These are phyloP conservation scores for Apamea sordens DNA, from an alignment of 2,888 invertebrate species.

Conservation along the genomic window DNA sequence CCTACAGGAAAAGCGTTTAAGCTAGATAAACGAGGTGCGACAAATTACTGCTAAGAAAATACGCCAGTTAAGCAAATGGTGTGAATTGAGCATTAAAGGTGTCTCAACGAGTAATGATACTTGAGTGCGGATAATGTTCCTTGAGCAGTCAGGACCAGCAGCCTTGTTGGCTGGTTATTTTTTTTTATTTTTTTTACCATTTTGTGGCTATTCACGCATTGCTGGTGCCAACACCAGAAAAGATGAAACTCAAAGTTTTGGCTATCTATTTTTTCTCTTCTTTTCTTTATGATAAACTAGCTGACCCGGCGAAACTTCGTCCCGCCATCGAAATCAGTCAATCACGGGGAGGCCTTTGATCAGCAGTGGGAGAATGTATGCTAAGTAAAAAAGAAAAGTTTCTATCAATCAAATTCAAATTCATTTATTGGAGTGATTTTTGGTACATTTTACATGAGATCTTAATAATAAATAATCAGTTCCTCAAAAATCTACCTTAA, in stretches of 20 bases:
- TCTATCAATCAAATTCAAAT: no score
- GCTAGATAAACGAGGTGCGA: slow-evolving; percentile 37
- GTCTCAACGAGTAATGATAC: slow-evolving; percentile 2
- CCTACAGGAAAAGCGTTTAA: slow-evolving; percentile 27
- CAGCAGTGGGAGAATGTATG: no score
- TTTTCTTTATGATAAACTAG: no score
- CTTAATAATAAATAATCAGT: no score
- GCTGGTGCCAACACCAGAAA: neutral
- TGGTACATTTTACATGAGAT: no score
- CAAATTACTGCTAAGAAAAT: slow-evolving; percentile 40
- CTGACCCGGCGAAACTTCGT: no score
- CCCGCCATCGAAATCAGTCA: no score
- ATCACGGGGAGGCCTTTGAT: no score
- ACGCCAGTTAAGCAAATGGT: slow-evolving; percentile 28
- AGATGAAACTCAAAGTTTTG: neutral
- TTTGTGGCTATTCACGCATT: neutral
- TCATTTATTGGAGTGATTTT: no score
- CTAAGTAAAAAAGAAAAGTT: neutral
- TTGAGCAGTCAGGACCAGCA: neutral
- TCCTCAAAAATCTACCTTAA: no score
- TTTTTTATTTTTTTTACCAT: neutral
- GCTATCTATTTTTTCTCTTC: neutral
- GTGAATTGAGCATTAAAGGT: slow-evolving; percentile 1
- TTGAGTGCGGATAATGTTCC: neutral
- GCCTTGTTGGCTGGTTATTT: neutral